A percentile compares a stretch with the other conserved stretches of the same genome.
Conservation (phyloP, 2,797 vertebrate genomes). For the Antennarius maculatus region DNA sequence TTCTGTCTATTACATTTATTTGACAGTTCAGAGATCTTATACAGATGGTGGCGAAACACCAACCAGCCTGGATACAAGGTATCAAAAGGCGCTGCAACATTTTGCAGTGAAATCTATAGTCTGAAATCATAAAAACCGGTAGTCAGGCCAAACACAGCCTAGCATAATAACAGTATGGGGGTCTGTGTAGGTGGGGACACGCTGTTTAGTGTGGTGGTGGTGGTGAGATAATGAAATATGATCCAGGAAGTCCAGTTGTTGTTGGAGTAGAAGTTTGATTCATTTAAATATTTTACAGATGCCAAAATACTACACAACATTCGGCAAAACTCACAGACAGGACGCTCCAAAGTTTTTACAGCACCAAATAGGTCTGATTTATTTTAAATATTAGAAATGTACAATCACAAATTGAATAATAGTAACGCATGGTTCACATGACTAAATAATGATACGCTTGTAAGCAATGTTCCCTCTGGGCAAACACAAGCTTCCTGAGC, state of each 20-base stretch:
- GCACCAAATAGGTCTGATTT: background rate
- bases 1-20: background rate
- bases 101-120: no score
- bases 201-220: background rate
- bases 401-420: no score
- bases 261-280: background rate
- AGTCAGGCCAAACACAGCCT: background rate
- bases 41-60: conserved; percentile 2
- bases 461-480: no score
- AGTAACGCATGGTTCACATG: background rate
- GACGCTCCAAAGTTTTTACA: background rate
- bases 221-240: conserved; percentile 4
- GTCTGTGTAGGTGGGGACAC: no score
- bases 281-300: background rate
- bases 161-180: background rate
- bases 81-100: background rate
- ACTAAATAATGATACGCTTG: background rate
- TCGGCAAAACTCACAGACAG: background rate
- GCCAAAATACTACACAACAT: background rate
- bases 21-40: background rate
- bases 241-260: background rate
- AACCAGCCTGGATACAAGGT: background rate
- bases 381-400: background rate
- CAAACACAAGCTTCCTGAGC: no score
- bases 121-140: background rate